phyloP scores from a whole-genome alignment of 2,113 vertebrate genomes.

The Coryphaenoides rupestris region DNA sequence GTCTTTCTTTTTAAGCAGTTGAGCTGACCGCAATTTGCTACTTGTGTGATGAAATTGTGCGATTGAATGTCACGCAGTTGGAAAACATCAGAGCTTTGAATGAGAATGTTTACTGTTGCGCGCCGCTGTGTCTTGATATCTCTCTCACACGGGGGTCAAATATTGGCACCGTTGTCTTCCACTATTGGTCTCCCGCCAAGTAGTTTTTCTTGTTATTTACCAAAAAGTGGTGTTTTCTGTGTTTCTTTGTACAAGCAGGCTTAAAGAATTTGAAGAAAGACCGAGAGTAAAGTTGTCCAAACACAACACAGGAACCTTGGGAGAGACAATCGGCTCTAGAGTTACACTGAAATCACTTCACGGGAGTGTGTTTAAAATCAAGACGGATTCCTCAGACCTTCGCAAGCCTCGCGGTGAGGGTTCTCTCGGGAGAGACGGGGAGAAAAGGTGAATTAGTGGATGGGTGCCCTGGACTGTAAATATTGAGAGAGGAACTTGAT shows the following conservation, averaged over 20 bases:
- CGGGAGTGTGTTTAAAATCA: constrained; percentile 11
- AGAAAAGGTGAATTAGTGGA: too few species aligned
- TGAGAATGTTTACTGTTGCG: too few species aligned
- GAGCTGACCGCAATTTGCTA: not conserved
- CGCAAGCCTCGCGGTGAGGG: too few species aligned
- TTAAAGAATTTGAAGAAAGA: constrained; percentile 25
- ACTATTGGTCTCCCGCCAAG: not conserved
- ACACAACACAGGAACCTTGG: constrained; percentile 18
- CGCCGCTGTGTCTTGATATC: not conserved
- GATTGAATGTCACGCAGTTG: too few species aligned
- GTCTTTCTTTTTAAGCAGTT: not conserved
- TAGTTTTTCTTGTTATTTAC: not conserved
- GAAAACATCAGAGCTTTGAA: too few species aligned
- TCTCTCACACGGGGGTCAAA: not conserved
- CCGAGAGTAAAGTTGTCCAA: constrained; percentile 27
- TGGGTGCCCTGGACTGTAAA: constrained; percentile 8
- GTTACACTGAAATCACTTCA: constrained; percentile 30
- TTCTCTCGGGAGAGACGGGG: too few species aligned
- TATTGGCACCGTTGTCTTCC: not conserved
- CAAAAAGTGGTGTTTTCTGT: not conserved
- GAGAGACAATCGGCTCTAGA: constrained; percentile 19
- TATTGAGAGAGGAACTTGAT: constrained; percentile 5
- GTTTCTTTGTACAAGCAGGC: constrained; percentile 45
- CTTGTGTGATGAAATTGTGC: too few species aligned
- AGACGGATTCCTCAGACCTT: constrained; percentile 1